These are phyloP conservation scores for Vidua chalybeata DNA, from an alignment of 2,113 vertebrate genomes.

Conservation along the genomic window DNA sequence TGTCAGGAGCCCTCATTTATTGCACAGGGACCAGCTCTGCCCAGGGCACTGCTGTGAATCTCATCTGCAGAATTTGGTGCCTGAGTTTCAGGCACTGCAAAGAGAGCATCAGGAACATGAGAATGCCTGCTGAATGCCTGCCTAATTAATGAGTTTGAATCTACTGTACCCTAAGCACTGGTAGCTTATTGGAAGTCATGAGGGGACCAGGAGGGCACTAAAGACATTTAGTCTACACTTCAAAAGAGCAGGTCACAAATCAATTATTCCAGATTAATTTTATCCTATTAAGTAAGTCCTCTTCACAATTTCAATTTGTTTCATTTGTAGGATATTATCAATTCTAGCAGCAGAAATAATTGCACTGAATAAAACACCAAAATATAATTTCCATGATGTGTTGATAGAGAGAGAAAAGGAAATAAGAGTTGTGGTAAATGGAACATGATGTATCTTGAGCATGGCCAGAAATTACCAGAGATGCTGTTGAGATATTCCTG, in stretches of 20 bases:
- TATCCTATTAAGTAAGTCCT: background rate
- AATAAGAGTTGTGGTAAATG: background rate
- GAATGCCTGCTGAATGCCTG: background rate
- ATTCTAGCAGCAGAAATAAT: background rate
- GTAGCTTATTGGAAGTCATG: background rate
- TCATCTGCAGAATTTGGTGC: background rate
- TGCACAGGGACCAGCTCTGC: background rate
- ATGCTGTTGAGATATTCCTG: background rate
- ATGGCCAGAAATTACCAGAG: background rate
- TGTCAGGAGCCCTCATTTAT: background rate
- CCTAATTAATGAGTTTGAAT: constrained; percentile 19
- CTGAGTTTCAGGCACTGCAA: background rate
- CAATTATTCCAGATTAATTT: constrained; percentile 42
- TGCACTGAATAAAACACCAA: background rate
- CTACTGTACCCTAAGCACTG: background rate
- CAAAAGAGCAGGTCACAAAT: constrained; percentile 26
- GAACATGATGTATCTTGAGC: background rate
- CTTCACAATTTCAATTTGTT: constrained; percentile 1
- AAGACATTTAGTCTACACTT: background rate
- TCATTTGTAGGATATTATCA: background rate
- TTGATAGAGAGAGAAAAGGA: background rate
- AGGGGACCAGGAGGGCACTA: background rate
- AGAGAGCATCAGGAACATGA: background rate
- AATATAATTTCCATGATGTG: background rate
- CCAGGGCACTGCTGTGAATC: background rate